phyloP scores from a whole-genome alignment of 2,888 invertebrate species.

The Drosophila macrospina region DNA sequence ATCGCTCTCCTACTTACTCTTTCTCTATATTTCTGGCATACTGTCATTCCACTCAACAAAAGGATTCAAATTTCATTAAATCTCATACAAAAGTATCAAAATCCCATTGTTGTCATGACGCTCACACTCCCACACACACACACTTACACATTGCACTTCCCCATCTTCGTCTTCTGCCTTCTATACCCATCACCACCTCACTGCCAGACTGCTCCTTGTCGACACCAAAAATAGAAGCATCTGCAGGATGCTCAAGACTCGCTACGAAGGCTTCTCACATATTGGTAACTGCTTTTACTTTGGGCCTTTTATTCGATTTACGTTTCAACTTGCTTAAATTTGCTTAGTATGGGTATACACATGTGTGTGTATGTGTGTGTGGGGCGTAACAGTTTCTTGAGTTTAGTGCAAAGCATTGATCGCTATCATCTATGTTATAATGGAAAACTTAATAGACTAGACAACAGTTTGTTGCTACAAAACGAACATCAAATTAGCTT shows the following conservation, averaged over 20 bases:
- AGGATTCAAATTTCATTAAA: conserved; percentile 82
- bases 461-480: conserved; percentile 47
- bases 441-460: conserved; percentile 76
- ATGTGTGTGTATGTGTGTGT: conserved; percentile 13
- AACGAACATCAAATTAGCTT: conserved; percentile 42
- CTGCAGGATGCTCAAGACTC: conserved; percentile 38
- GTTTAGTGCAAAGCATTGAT: conserved; percentile 56
- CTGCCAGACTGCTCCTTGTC: conserved; percentile 36
- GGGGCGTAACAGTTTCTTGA: conserved; percentile 43
- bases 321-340: conserved; percentile 68
- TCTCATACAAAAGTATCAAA: conserved; percentile 81
- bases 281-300: conserved; percentile 76
- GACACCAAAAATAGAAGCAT: conserved; percentile 49
- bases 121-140: too few species aligned
- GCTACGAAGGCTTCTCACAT: conserved; percentile 32
- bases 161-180: too few species aligned
- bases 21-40: conserved; percentile 29
- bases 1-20: conserved; percentile 20
- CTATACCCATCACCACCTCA: background rate
- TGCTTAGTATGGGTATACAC: conserved; percentile 37
- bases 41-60: conserved; percentile 77
- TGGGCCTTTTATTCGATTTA: conserved; percentile 78
- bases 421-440: conserved; percentile 62
- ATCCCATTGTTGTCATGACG: conserved; percentile 77
- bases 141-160: conserved; percentile 47